These are phyloP conservation scores for Centrocercus urophasianus DNA, from an alignment of 2,113 vertebrate genomes.

Conservation along the genomic window DNA sequence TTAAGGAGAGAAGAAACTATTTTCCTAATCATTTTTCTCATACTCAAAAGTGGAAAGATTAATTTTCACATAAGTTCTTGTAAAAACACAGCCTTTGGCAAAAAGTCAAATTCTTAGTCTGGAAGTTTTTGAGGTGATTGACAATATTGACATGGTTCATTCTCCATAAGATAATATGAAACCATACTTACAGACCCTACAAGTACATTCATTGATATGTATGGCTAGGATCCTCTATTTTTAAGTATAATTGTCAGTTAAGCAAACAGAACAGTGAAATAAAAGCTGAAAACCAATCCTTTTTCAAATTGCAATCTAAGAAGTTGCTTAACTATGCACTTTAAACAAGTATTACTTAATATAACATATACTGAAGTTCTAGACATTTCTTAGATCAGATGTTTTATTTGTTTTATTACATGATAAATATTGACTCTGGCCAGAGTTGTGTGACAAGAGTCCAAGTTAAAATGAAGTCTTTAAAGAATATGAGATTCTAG, in stretches of 20 bases:
- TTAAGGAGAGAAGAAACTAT: not conserved
- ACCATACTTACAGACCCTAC: not conserved
- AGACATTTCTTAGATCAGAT: not conserved
- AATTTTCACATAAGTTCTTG: not conserved
- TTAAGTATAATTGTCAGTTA: constrained; percentile 17
- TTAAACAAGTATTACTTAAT: constrained; percentile 18
- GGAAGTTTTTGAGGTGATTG: constrained; percentile 38
- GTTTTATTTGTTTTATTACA: constrained; percentile 18
- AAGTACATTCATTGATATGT: not conserved
- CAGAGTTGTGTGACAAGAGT: not conserved
- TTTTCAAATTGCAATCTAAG: not conserved
- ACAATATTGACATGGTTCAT: constrained; percentile 13
- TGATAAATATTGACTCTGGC: constrained; percentile 30
- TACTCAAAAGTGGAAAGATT: not conserved
- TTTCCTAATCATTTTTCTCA: constrained; percentile 9
- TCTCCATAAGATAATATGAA: constrained; percentile 21
- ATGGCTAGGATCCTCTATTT: not conserved
- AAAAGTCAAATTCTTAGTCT: not conserved
- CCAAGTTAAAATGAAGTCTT: not conserved
- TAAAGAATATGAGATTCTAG: not conserved
- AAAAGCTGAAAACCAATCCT: constrained; percentile 11
- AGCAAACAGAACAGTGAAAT: constrained; percentile 38
- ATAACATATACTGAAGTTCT: not conserved
- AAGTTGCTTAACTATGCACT: not conserved
- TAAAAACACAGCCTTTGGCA: constrained; percentile 36